Conservation (phyloP, 1,140 invertebrate genomes). For the Diplogasteroides magnus region DNA sequence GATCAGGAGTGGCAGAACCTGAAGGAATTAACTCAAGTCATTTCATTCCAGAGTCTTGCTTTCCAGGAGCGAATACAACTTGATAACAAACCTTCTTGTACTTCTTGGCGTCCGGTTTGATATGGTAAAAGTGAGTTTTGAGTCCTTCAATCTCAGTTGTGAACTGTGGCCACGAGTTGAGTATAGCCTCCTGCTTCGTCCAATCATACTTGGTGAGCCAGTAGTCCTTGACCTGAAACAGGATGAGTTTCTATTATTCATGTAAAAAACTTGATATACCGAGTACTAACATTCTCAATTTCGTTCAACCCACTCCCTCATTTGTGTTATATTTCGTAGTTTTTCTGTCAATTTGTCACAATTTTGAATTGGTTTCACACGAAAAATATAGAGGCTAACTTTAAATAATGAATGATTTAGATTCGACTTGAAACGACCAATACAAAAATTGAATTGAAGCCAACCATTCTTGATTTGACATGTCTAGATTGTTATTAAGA, state of each 20-base stretch:
- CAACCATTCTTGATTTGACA: too few species aligned
- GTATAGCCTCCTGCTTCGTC: slow-evolving; percentile 63
- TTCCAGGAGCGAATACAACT: slow-evolving; percentile 27
- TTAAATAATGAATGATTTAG: too few species aligned
- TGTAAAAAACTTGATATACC: too few species aligned
- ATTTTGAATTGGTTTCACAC: too few species aligned
- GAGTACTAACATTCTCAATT: too few species aligned
- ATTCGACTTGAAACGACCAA: too few species aligned
- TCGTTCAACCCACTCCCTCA: too few species aligned
- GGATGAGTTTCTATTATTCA: neutral
- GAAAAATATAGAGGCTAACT: too few species aligned
- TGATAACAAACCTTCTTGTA: slow-evolving; percentile 45
- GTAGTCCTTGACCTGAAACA: slow-evolving; percentile 60
- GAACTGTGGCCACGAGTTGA: slow-evolving; percentile 72
- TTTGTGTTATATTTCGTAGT: too few species aligned
- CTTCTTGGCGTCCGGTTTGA: slow-evolving; percentile 36
- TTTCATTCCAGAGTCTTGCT: neutral
- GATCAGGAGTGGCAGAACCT: slow-evolving; percentile 70
- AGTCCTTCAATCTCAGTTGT: slow-evolving; percentile 66
- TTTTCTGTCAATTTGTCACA: too few species aligned
- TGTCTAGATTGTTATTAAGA: too few species aligned
- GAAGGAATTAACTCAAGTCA: slow-evolving; percentile 59
- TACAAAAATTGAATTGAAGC: too few species aligned
- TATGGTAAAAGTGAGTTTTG: slow-evolving; percentile 50
- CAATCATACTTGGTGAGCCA: slow-evolving; percentile 73